These are phyloP conservation scores for Idaea biselata DNA, from an alignment of 2,888 invertebrate genomes.

Conservation along the genomic window DNA sequence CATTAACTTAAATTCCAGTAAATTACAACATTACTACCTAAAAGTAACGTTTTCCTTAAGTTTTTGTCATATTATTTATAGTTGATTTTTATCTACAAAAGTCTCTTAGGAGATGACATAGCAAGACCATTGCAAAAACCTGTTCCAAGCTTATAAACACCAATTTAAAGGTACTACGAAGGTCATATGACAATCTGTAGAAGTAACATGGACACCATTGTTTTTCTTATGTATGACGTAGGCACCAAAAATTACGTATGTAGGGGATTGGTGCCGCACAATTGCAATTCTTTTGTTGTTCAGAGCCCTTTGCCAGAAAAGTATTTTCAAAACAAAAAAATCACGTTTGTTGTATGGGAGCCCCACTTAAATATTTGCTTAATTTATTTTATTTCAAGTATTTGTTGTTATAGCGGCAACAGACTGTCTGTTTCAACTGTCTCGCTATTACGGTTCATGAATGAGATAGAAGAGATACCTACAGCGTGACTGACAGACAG, in stretches of 20 bases:
- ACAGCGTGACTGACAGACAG: no score
- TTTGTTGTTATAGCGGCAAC: no score
- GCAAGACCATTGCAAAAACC: background rate
- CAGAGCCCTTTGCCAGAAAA: no score
- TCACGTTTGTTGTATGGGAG: no score
- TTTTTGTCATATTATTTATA: background rate
- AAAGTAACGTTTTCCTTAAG: background rate
- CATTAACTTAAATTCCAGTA: background rate
- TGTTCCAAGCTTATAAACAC: background rate
- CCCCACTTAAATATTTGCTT: no score
- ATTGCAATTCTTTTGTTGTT: no score
- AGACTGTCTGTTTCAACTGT: no score
- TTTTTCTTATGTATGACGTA: background rate
- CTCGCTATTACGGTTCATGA: no score
- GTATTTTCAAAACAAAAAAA: no score
- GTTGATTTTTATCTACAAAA: background rate
- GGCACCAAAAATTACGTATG: background rate
- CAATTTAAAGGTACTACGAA: background rate
- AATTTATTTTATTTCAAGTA: no score
- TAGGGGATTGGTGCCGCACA: no score
- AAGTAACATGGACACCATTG: background rate
- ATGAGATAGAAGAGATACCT: no score
- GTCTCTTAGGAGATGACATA: background rate
- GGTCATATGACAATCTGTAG: background rate
- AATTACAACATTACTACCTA: background rate